Percentiles rank a stretch among this genome's conserved stretches.
Conservation (phyloP, 2,113 vertebrate genomes). For the Ochotona curzoniae region DNA sequence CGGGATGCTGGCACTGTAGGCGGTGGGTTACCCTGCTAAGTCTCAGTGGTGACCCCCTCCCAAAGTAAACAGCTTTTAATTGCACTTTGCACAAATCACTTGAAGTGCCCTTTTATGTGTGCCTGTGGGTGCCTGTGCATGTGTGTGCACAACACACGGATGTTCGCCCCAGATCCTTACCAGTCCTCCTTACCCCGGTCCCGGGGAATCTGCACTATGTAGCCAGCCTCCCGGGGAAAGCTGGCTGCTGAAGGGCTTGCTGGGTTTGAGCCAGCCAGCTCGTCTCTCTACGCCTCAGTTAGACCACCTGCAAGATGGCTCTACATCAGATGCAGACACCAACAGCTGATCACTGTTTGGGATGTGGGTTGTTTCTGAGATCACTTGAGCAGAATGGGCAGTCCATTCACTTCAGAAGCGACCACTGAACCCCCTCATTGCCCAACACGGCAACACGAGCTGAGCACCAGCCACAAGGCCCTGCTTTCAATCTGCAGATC, state of each 20-base stretch:
- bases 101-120: background rate
- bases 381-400: background rate
- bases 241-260: rapidly evolving
- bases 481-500: background rate
- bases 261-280: background rate
- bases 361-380: background rate
- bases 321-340: background rate
- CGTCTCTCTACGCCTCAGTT: background rate
- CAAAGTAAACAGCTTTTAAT: too few species aligned
- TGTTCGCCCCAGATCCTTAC: too few species aligned
- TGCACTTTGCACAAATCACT: too few species aligned
- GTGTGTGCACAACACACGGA: background rate
- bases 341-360: background rate
- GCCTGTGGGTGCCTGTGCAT: rapidly evolving
- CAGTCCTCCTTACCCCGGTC: too few species aligned
- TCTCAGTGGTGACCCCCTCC: too few species aligned
- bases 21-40: too few species aligned
- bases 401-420: background rate
- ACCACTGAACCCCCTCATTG: background rate
- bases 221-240: background rate
- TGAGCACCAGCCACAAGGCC: background rate
- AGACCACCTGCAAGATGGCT: background rate
- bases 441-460: background rate
- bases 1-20: too few species aligned
- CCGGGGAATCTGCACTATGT: background rate